phyloP scores from a whole-genome alignment of 2,888 invertebrate species.

The Brachycybe producta region DNA sequence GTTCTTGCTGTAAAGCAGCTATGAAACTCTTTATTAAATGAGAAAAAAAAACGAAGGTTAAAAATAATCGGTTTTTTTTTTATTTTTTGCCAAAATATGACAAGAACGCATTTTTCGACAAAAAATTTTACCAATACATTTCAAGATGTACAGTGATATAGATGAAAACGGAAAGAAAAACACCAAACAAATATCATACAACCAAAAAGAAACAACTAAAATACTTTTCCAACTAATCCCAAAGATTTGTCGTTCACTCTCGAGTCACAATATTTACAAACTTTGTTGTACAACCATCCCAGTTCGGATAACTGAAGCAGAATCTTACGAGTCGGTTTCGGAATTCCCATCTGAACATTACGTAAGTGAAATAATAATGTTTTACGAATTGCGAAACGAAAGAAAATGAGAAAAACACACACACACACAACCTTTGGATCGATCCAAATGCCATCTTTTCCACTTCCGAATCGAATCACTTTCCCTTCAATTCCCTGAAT shows the following conservation, averaged over 20 bases:
- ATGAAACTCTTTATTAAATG: constrained; percentile 74
- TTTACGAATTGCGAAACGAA: background rate
- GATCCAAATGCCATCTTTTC: constrained; percentile 26
- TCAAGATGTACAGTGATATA: too few relatives aligned
- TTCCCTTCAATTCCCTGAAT: constrained; percentile 80
- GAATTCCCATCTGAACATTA: constrained; percentile 35
- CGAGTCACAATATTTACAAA: constrained; percentile 64
- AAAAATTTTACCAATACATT: too few relatives aligned
- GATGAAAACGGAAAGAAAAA: too few relatives aligned
- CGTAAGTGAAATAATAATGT: constrained; percentile 13
- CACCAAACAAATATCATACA: too few relatives aligned
- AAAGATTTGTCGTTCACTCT: constrained; percentile 45
- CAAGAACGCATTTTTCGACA: too few relatives aligned
- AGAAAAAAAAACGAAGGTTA: constrained; percentile 11
- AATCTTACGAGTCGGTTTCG: constrained; percentile 47
- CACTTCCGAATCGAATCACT: constrained; percentile 49
- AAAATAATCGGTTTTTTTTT: too few relatives aligned
- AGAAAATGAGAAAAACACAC: background rate
- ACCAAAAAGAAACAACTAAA: too few relatives aligned
- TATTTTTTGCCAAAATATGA: too few relatives aligned
- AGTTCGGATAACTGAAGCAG: constrained; percentile 67
- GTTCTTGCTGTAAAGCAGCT: constrained; percentile 65
- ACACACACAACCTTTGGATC: constrained; percentile 19
- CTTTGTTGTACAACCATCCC: constrained; percentile 69
- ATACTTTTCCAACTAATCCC: constrained; percentile 35